Conservation (phyloP, 37 sponge, comb jelly and placozoan species). For the Petrosia ficiformis region DNA sequence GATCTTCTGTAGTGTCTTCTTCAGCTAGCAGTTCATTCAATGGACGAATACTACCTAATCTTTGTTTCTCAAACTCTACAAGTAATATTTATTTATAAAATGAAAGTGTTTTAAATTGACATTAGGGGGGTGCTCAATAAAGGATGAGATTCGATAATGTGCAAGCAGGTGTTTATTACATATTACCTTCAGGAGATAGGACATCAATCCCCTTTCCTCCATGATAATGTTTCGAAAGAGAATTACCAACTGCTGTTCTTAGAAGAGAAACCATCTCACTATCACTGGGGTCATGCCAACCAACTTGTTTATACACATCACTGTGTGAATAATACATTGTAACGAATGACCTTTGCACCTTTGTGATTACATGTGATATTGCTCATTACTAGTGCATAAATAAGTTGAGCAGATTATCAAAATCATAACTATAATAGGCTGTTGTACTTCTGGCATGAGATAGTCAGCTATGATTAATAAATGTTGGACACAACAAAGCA, state of each 20-base stretch:
- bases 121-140: too few relatives aligned
- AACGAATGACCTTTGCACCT: too few relatives aligned
- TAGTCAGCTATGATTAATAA: too few relatives aligned
- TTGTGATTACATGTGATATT: too few relatives aligned
- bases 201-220: conserved; percentile 59
- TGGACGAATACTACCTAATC: conserved; percentile 47
- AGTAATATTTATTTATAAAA: background rate
- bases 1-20: conserved; percentile 29
- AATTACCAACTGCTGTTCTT: conserved; percentile 19
- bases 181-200: conserved; percentile 58
- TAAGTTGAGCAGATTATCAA: too few relatives aligned
- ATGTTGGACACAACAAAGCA: too few relatives aligned
- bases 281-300: conserved; percentile 32
- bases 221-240: conserved; percentile 48
- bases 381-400: too few relatives aligned
- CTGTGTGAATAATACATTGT: too few relatives aligned
- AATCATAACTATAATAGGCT: too few relatives aligned
- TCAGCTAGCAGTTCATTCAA: conserved; percentile 35
- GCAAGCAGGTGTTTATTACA: background rate
- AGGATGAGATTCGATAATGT: too few relatives aligned
- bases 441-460: too few relatives aligned
- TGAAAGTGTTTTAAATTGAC: too few relatives aligned
- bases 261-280: conserved; percentile 36
- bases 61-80: conserved; percentile 63
- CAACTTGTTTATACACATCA: conserved; percentile 22